phyloP scores from a whole-genome alignment of 2,113 vertebrate species.

The Donacobius atricapilla region DNA sequence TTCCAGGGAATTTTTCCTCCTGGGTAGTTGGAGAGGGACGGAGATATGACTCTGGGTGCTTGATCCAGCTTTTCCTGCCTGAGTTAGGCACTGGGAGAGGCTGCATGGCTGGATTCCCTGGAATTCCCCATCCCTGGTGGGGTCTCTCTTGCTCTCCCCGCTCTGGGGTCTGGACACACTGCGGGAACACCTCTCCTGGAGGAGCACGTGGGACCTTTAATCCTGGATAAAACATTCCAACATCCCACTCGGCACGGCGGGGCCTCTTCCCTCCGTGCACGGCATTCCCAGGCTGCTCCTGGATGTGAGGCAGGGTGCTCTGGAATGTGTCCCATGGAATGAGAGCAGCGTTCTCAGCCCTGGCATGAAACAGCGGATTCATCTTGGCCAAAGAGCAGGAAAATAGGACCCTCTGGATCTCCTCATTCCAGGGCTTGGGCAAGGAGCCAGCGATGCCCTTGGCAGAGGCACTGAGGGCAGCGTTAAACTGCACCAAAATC shows the following conservation, averaged over 20 bases:
- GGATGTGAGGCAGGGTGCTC: neutral
- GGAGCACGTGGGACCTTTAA: rapidly evolving
- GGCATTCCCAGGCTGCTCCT: neutral
- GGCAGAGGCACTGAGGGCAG: neutral
- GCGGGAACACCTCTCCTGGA: neutral
- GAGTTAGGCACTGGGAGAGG: neutral
- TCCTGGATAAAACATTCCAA: neutral
- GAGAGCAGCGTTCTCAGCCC: neutral
- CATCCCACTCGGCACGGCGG: no score
- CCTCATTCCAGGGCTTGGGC: neutral
- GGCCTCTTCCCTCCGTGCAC: rapidly evolving
- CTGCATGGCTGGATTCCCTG: neutral
- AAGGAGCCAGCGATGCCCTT: neutral
- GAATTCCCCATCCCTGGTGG: neutral
- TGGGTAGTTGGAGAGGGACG: neutral
- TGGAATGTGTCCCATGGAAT: neutral
- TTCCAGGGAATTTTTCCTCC: neutral
- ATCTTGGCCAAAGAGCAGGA: neutral
- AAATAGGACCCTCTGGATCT: neutral
- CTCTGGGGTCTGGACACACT: rapidly evolving
- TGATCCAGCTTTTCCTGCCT: neutral
- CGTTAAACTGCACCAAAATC: neutral
- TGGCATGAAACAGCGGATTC: rapidly evolving
- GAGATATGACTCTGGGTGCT: neutral
- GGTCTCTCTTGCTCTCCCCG: neutral